phyloP scores from a whole-genome alignment of 1,140 invertebrate genomes.

The Spodoptera frugiperda region DNA sequence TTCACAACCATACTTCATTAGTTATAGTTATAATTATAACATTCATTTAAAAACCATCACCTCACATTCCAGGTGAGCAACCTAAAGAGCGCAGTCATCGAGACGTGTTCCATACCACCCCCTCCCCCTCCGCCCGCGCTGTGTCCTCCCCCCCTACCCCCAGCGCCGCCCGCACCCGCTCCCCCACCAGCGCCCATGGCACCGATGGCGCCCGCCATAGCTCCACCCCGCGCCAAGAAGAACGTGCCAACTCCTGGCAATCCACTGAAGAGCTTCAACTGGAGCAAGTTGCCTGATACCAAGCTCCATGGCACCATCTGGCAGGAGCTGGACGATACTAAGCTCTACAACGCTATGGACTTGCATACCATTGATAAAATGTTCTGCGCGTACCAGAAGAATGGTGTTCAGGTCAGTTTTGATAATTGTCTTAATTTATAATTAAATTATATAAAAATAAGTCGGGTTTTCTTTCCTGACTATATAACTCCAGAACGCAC shows the following conservation, averaged over 20 bases:
- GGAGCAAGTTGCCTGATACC: constrained; percentile 97
- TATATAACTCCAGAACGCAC: no score
- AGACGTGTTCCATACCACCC: constrained; percentile 81
- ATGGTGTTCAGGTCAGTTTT: constrained; percentile 89
- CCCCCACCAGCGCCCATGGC: constrained; percentile 83
- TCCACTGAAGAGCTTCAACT: constrained; percentile 98
- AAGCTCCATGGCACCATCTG: constrained; percentile 96
- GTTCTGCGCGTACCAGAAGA: constrained; percentile 98
- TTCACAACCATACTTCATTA: no score
- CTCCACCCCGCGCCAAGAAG: constrained; percentile 88
- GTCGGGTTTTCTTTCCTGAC: no score
- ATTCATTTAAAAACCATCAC: not conserved
- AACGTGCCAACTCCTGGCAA: constrained; percentile 96
- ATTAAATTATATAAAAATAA: no score
- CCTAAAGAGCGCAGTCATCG: constrained; percentile 83
- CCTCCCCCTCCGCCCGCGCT: constrained; percentile 77
- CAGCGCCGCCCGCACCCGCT: constrained; percentile 86
- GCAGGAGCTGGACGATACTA: constrained; percentile 97
- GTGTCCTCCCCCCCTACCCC: constrained; percentile 85
- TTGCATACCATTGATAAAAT: constrained; percentile 96
- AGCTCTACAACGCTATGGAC: constrained; percentile 96
- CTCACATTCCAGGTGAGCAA: constrained; percentile 72
- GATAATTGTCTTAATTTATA: no score
- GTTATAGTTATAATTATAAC: no score
- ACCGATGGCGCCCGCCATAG: constrained; percentile 86